Conservation (phyloP, 2,888 invertebrate genomes). For the Gymnosoma rotundatum region DNA sequence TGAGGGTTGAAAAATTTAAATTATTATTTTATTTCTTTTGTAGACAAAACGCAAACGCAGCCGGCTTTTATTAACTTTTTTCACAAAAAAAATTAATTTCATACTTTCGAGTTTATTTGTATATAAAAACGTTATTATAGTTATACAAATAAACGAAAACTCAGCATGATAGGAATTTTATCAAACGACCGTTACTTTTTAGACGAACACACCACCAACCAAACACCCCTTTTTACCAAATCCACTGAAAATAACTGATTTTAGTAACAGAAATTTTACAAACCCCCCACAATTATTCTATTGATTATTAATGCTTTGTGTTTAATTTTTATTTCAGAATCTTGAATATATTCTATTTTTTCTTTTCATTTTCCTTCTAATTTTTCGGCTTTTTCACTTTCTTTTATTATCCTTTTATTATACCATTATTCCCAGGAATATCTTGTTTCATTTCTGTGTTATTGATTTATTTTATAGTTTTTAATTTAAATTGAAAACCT, state of each 20-base stretch:
- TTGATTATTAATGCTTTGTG: background rate
- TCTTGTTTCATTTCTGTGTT: slow-evolving; percentile 21
- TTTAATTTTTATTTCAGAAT: background rate
- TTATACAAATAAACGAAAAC: slow-evolving; percentile 35
- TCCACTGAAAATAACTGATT: slow-evolving; percentile 5
- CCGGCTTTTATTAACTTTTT: slow-evolving; percentile 70
- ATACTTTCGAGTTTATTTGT: slow-evolving; percentile 6
- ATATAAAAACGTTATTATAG: slow-evolving; percentile 20
- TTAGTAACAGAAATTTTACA: background rate
- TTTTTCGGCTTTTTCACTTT: no score
- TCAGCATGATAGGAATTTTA: slow-evolving; percentile 41
- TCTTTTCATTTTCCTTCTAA: no score
- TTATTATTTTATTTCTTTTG: slow-evolving; percentile 60
- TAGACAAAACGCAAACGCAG: slow-evolving; percentile 71
- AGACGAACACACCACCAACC: background rate
- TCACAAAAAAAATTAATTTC: slow-evolving; percentile 7
- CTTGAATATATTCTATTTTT: no score
- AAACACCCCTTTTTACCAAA: slow-evolving; percentile 40
- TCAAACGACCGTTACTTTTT: slow-evolving; percentile 71
- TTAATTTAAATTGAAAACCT: background rate
- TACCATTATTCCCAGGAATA: slow-evolving; percentile 23
- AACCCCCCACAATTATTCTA: slow-evolving; percentile 33
- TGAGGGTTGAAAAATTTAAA: slow-evolving; percentile 67
- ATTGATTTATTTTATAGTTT: slow-evolving; percentile 7
- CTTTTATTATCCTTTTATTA: no score